Conservation (phyloP, 2,113 vertebrate species). For the Malaclemys terrapin region DNA sequence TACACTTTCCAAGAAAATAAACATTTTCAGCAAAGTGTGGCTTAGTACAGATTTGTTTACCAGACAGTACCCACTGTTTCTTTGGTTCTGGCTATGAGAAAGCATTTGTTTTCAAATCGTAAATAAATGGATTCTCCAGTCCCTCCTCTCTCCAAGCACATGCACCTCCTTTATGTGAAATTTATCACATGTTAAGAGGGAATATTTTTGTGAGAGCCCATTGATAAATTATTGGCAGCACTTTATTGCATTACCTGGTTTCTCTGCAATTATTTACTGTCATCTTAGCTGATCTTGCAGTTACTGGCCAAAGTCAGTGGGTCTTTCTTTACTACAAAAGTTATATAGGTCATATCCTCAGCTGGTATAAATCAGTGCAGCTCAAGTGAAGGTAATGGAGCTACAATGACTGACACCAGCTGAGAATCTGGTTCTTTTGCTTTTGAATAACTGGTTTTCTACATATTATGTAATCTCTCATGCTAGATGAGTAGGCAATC, state of each 20-base stretch:
- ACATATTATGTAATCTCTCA: background rate
- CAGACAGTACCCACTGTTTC: background rate
- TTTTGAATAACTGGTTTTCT: background rate
- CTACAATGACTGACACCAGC: background rate
- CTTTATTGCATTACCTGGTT: background rate
- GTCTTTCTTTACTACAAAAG: background rate
- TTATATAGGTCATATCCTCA: background rate
- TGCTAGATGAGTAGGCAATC: background rate
- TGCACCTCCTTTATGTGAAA: background rate
- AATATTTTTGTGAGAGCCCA: background rate
- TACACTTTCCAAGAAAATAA: background rate
- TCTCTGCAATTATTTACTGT: background rate
- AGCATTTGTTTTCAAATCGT: background rate
- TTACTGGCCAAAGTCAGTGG: background rate
- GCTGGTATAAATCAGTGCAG: background rate
- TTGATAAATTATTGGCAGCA: background rate
- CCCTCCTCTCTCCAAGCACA: background rate
- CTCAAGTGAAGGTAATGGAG: background rate
- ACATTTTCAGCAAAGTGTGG: fast-evolving
- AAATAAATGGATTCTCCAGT: background rate
- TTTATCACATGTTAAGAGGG: background rate
- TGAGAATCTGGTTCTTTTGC: background rate
- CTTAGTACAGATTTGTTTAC: background rate
- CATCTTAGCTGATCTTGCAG: background rate
- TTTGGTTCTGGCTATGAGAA: background rate